Conservation (phyloP, 2,113 vertebrate species). For the Bos taurus region ARS-UCD2.0 NC_037328.1:105891001-105891500, state of each 20-base stretch:
- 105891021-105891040: neutral
- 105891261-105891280: neutral
- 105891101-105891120: neutral
- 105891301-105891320: neutral
- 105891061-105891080: neutral
- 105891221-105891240: neutral
- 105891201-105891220: neutral
- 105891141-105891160: neutral
- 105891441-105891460: neutral
- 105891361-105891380: neutral
- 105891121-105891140: neutral
- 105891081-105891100: neutral
- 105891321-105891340: neutral
- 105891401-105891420: neutral
- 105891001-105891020: neutral
- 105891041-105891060: neutral
- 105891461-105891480: neutral
- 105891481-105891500: neutral
- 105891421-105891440: neutral
- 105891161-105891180: neutral
- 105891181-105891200: neutral
- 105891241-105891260: neutral
- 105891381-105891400: neutral
- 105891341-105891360: neutral
- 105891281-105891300: neutral